Conservation (phyloP, 2,888 invertebrate genomes). For the Cosmopolites sordidus region DNA sequence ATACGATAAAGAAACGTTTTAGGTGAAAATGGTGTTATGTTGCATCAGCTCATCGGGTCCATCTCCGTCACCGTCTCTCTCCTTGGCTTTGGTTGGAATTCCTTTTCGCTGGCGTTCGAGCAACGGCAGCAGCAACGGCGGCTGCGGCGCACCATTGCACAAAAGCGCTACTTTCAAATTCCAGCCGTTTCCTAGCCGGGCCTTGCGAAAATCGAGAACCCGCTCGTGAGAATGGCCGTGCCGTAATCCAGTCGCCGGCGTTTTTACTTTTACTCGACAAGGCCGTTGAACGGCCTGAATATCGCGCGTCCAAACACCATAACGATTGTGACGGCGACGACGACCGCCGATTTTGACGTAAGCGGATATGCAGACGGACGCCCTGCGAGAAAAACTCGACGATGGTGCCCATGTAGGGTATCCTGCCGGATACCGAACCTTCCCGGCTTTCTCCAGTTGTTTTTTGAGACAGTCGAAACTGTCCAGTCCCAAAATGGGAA, state of each 20-base stretch:
- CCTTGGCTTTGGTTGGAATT: too few relatives aligned
- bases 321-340: neutral
- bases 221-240: neutral
- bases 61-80: too few relatives aligned
- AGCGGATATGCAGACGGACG: neutral
- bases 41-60: neutral
- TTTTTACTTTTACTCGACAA: conserved; percentile 20
- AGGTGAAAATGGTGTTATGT: neutral
- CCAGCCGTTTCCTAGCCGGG: neutral
- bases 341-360: neutral
- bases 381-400: too few relatives aligned
- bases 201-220: neutral
- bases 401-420: too few relatives aligned
- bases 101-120: too few relatives aligned
- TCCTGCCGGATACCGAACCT: too few relatives aligned
- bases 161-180: conserved; percentile 1
- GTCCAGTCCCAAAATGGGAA: too few relatives aligned
- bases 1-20: neutral
- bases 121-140: too few relatives aligned
- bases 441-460: too few relatives aligned
- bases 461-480: too few relatives aligned
- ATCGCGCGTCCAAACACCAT: conserved; percentile 5
- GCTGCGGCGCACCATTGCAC: too few relatives aligned
- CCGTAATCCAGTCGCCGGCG: neutral
- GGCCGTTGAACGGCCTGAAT: conserved; percentile 23